Evolutionary conservation across 2,113 vertebrate genomes (phyloP), one percentile per base, ranked within the genome.

Genomic region (Lycaon pictus): DNA sequence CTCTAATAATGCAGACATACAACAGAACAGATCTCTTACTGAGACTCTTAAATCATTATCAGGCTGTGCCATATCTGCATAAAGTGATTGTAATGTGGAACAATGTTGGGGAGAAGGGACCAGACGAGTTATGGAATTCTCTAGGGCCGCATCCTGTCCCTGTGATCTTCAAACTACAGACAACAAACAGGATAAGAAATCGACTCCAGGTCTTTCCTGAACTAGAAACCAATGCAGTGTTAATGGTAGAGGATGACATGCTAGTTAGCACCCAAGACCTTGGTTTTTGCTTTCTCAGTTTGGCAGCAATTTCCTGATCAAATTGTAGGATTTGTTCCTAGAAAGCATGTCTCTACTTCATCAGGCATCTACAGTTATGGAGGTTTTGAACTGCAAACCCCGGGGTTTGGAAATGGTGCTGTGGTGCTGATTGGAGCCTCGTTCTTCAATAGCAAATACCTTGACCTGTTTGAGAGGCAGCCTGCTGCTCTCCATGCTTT

Each of bases 261-360:
- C 98, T 99, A 29, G 97, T 99, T 98, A 99, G 99, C 20, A 99
- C 99, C 98, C 99, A 99, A 92, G 99, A 99, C 98, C 98, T 99
- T 94, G 98, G 98, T 98, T 97, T 99, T 99, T 98, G 99, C 99
- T 60, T 99, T 99, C 98, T 99, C 99, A 19, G 98, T 99, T 93
- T 99, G 99, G 99, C 99, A 99, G 99, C 99, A 99, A 99, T 99
- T 99, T 98, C 98, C 99, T 72, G 99, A 99, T 92, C 99, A 99
- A n/a, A 99, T 99, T 93, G 99, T 99, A 95, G 99, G 99, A n/a
- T 99, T 99, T 98, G 99, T 99, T 67, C 99, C 99, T 53, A 99
- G 99, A 94, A 99, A 99, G 97, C 99, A 99, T 23, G 99, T 99
- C 43, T 98, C 98, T 22, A 99, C 99, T 32, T 95, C 99, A 32